Evolutionary conservation across 2,888 invertebrate species (phyloP).

Genomic region (Meloe dianella): DNA sequence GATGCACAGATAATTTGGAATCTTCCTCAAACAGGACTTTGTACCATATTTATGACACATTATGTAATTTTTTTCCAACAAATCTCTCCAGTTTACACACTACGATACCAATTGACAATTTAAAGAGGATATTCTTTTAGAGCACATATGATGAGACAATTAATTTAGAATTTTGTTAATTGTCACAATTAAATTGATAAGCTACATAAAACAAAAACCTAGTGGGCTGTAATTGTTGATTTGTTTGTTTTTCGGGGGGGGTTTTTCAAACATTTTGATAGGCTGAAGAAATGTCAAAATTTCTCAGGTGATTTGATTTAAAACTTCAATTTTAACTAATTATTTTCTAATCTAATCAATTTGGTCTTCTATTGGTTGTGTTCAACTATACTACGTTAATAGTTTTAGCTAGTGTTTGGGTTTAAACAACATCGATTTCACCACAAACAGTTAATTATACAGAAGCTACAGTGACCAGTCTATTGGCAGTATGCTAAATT

Average conservation of each 20-base stretch:
- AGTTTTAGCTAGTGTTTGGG: too few species aligned
- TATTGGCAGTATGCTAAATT: not conserved
- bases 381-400: too few species aligned
- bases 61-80: not conserved
- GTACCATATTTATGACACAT: not conserved
- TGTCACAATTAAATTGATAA: too few species aligned
- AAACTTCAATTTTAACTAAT: too few species aligned
- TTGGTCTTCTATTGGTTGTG: not conserved
- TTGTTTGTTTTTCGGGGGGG: not conserved
- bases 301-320: too few species aligned
- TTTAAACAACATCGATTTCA: not conserved
- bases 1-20: not conserved
- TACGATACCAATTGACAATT: too few species aligned
- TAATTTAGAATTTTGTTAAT: too few species aligned
- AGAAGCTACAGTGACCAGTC: not conserved
- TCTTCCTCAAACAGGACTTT: not conserved
- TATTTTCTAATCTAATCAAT: constrained; percentile 1
- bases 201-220: too few species aligned
- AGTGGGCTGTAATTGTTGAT: not conserved
- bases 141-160: too few species aligned
- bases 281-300: not conserved
- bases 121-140: too few species aligned
- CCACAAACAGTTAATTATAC: not conserved
- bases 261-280: too few species aligned
- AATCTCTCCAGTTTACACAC: too few species aligned